Evolutionary conservation across 2,113 vertebrate species (phyloP), one percentile per base, ranked within the genome.

Genomic region (Odobenus rosmarus): DNA sequence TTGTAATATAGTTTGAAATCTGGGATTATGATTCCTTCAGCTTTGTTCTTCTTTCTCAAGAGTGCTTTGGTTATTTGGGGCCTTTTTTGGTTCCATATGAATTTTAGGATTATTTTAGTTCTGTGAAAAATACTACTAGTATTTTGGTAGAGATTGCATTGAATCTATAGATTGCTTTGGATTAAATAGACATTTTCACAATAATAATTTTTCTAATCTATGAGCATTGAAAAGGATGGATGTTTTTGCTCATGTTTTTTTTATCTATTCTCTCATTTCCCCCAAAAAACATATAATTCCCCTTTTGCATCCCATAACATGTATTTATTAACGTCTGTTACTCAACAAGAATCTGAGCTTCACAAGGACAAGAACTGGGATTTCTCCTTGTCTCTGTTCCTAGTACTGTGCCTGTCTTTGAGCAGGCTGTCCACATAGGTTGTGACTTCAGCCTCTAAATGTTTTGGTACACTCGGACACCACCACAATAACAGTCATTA

Each of bases 181-280:
- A 15, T 77, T 31, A 46, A 49, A 49, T 2, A 46, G 74, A 77
- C 42, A 77, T 9, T 77, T 49, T 31, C 14, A 49, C 74, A 77
- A 5, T 28, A 49, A 5, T 15, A 77, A 49, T 77, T 28, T 77
- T 77, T 77, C 14, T 26, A 49, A 3, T 31, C 42, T 16, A 9
- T 49, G 42, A 77, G 15, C 74, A 49, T 77, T 26, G 15, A 77
- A 49, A 77, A 49, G 14, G 42, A 77, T 26, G 39, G 13, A 7
- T 42, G 61, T 7, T 86, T 90, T 82, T 90, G 62, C 31, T 84
- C 33, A n/a, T 88, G 7, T 49, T 51, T 95, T 95, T 89, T 93
- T 46, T 33, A 81, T 76, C 46, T 28, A 76, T 91, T 61, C 13
- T 6, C 36, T 95, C 33, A 19, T 82, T 82, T 12, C 23, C 13